Percentiles rank a stretch among this genome's conserved stretches.
These are phyloP conservation scores for Novumbra hubbsi DNA, from an alignment of 2,797 vertebrate species.

Conservation along the genomic window DNA sequence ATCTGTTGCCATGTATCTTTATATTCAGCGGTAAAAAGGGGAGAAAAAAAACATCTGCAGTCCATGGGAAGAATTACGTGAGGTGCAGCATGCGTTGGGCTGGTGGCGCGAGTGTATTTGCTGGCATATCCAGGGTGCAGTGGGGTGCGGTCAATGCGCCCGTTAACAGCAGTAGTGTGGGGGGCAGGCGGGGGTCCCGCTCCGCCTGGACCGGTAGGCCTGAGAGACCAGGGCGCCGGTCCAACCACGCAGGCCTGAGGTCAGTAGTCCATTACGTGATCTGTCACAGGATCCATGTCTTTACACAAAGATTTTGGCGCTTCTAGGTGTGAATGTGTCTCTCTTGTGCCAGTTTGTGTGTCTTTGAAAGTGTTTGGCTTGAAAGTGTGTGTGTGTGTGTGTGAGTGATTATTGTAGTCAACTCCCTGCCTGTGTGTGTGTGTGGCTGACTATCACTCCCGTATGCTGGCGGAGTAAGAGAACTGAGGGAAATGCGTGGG, in stretches of 20 bases:
- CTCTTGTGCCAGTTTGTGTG: slow-evolving; percentile 31
- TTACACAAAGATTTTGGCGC: slow-evolving; percentile 39
- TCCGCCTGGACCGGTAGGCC: neutral
- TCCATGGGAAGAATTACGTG: slow-evolving; percentile 48
- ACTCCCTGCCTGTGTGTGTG: slow-evolving; percentile 59
- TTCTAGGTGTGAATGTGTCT: neutral
- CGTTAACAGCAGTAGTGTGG: slow-evolving; percentile 47
- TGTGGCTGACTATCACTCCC: slow-evolving; percentile 77
- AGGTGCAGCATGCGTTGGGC: slow-evolving; percentile 60
- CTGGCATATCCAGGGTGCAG: slow-evolving; percentile 68
- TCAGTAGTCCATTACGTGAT: slow-evolving; percentile 52
- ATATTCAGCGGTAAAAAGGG: slow-evolving; percentile 47
- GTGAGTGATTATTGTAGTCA: slow-evolving; percentile 62
- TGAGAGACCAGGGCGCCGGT: slow-evolving; percentile 64
- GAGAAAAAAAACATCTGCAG: slow-evolving; percentile 51
- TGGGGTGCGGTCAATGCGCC: slow-evolving; percentile 63
- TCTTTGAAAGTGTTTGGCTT: slow-evolving; percentile 56
- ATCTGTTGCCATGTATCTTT: slow-evolving; percentile 44
- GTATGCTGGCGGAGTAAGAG: slow-evolving; percentile 91
- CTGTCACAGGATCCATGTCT: slow-evolving; percentile 49
- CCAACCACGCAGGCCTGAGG: slow-evolving; percentile 61
- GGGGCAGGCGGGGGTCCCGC: slow-evolving; percentile 57
- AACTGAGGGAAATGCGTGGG: slow-evolving; percentile 93
- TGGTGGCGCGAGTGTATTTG: slow-evolving; percentile 69
- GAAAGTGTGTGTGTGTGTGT: slow-evolving; percentile 48